Conservation (phyloP, 1,140 invertebrate genomes). For the Neoseiulus cucumeris region DNA sequence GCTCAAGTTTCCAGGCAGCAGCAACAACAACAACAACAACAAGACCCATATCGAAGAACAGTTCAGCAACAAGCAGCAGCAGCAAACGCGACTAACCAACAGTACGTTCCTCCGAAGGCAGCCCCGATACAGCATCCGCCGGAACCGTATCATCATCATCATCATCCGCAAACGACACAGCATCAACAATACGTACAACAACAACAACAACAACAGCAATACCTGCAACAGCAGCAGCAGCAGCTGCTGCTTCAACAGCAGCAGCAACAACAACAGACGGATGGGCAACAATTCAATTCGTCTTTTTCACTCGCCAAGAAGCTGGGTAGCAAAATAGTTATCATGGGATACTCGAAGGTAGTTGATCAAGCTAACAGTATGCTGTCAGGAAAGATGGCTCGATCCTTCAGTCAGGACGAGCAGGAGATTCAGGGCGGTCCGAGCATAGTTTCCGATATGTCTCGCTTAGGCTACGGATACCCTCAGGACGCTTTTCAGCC, state of each 20-base stretch:
- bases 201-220: conserved; percentile 27
- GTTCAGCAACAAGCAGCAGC: not conserved
- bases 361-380: conserved; percentile 6
- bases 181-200: conserved; percentile 4
- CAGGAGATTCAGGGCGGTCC: conserved; percentile 3
- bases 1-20: conserved; percentile 5
- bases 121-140: conserved; percentile 11
- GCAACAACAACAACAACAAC: conserved; percentile 11
- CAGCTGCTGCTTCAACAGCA: conserved; percentile 19
- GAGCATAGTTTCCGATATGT: not conserved
- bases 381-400: not conserved
- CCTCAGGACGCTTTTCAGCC: not conserved
- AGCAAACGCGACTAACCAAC: conserved; percentile 5
- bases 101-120: conserved; percentile 11
- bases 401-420: not conserved
- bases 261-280: conserved; percentile 30
- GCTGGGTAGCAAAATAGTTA: conserved; percentile 1
- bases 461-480: not conserved
- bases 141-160: not conserved
- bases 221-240: conserved; percentile 32
- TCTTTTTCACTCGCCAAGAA: not conserved
- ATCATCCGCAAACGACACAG: not conserved
- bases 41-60: not conserved
- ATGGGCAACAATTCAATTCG: conserved; percentile 23
- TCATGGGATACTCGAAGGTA: conserved; percentile 1